Conservation (phyloP, 2,797 vertebrate species). For the Myripristis murdjan region DNA sequence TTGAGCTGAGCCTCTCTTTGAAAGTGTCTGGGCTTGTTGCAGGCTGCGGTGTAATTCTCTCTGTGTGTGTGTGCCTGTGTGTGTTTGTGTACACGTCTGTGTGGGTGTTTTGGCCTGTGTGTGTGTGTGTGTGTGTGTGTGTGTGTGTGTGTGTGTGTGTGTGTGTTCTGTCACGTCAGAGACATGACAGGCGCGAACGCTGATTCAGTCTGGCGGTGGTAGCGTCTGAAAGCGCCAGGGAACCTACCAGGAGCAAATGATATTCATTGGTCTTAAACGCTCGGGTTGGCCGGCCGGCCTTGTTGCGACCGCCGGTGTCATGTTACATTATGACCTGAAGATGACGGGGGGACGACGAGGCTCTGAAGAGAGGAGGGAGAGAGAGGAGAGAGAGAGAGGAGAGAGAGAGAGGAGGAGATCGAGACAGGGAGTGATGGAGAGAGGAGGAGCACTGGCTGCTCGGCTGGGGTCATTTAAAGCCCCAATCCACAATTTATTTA, state of each 20-base stretch:
- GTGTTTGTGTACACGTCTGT: slow-evolving; percentile 34
- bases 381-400: slow-evolving; percentile 3
- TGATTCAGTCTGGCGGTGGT: slow-evolving; percentile 81
- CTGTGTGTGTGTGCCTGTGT: slow-evolving; percentile 13
- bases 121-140: slow-evolving; percentile 24
- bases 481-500: slow-evolving; percentile 30
- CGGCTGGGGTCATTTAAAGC: slow-evolving; percentile 54
- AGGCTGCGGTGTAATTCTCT: slow-evolving; percentile 13
- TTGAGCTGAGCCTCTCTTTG: slow-evolving; percentile 39
- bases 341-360: slow-evolving; percentile 71
- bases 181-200: slow-evolving; percentile 80
- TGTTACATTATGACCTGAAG: slow-evolving; percentile 86
- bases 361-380: slow-evolving; percentile 51
- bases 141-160: slow-evolving; percentile 39
- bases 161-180: slow-evolving; percentile 70
- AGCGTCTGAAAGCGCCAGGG: slow-evolving; percentile 76
- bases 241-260: slow-evolving; percentile 84
- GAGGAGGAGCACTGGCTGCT: slow-evolving; percentile 25
- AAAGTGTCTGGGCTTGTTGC: slow-evolving; percentile 38
- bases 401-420: slow-evolving; percentile 21
- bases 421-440: slow-evolving; percentile 26
- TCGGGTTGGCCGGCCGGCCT: slow-evolving; percentile 75
- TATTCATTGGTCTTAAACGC: slow-evolving; percentile 88
- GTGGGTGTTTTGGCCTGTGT: slow-evolving; percentile 24
- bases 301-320: slow-evolving; percentile 82